Evolutionary conservation across 2,113 vertebrate species (phyloP).

Genomic region (Coracopsis vasa): DNA sequence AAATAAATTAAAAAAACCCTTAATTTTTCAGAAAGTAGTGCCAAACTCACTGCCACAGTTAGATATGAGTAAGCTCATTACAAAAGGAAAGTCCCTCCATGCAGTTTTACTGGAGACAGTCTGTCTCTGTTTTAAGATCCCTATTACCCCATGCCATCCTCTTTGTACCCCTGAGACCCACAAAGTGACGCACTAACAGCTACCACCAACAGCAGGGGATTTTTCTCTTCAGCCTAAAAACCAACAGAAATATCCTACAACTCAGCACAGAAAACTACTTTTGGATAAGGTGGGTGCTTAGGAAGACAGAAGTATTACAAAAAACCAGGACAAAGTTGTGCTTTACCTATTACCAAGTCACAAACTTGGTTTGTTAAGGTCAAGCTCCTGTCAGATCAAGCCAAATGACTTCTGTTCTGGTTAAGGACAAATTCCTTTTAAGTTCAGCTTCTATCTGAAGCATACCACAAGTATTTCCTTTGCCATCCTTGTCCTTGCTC

Average conservation of each 20-base stretch:
- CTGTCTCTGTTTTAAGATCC: background rate
- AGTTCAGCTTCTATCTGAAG: background rate
- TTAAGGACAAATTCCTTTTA: background rate
- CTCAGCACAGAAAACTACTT: background rate
- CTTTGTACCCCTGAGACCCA: background rate
- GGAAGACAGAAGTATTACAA: background rate
- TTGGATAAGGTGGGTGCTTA: background rate
- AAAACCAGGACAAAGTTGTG: background rate
- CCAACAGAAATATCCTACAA: background rate
- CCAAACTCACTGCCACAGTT: background rate
- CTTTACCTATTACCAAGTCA: background rate
- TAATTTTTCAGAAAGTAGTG: background rate
- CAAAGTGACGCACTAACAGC: background rate
- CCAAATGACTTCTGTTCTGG: background rate
- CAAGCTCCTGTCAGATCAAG: background rate
- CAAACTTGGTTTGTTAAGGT: background rate
- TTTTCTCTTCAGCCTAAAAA: background rate
- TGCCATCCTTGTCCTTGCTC: background rate
- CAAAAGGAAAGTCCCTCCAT: background rate
- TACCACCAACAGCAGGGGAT: background rate
- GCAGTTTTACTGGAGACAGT: background rate
- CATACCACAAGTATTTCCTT: background rate
- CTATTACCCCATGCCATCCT: background rate
- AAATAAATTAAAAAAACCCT: background rate
- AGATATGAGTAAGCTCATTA: background rate